phyloP scores from a whole-genome alignment of 2,113 vertebrate species.

The Elephas maximus region DNA sequence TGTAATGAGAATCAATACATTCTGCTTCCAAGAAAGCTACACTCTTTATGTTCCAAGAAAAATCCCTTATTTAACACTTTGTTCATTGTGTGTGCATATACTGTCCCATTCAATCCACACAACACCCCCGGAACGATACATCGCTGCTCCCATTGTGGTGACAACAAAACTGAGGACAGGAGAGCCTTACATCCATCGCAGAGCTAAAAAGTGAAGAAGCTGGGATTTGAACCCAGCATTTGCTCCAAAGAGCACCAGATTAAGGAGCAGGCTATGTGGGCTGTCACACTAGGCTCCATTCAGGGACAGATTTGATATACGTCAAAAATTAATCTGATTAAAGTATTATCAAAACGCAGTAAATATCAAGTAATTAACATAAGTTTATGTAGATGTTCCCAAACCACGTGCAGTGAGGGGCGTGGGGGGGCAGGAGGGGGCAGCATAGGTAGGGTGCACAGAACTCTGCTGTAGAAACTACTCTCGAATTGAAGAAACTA shows the following conservation, averaged over 20 bases:
- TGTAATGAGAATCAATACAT: background rate
- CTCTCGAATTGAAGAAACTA: background rate
- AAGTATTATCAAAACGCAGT: background rate
- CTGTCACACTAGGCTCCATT: background rate
- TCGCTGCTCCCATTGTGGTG: fast-evolving
- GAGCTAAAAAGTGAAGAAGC: background rate
- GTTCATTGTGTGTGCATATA: background rate
- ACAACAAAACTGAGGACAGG: background rate
- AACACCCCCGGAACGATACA: fast-evolving
- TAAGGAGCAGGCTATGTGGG: background rate
- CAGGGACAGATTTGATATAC: background rate
- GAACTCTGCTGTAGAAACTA: background rate
- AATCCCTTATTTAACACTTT: background rate
- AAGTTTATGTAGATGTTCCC: background rate
- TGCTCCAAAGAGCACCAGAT: background rate
- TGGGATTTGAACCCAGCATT: background rate
- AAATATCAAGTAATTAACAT: background rate
- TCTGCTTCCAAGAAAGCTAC: background rate
- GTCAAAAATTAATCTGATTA: background rate
- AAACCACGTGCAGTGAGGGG: background rate
- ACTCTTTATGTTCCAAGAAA: background rate
- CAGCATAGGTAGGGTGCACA: background rate
- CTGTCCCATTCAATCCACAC: background rate
- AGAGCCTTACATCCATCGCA: background rate
- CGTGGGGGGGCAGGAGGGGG: too few relatives aligned